These are phyloP conservation scores for Zootoca vivipara DNA, from an alignment of 2,113 vertebrate genomes.

Conservation along the genomic window DNA sequence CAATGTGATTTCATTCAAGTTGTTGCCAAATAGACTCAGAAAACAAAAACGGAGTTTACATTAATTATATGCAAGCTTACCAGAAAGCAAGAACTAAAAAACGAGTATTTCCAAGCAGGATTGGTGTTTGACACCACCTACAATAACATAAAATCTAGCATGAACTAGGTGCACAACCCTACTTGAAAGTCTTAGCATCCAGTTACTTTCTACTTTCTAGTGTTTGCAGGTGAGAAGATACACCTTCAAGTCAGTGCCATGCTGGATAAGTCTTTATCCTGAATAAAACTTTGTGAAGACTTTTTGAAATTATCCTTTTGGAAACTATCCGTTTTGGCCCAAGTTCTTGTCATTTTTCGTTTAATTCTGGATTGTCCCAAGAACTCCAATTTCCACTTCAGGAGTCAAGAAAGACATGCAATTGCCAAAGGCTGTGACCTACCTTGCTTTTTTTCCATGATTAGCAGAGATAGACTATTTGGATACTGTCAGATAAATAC, in stretches of 20 bases:
- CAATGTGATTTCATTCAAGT: rapidly evolving
- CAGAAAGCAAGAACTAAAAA: too few species aligned
- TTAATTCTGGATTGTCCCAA: too few species aligned
- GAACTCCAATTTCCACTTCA: too few species aligned
- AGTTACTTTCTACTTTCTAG: neutral
- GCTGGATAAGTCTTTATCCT: neutral
- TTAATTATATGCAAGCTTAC: too few species aligned
- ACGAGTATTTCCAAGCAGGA: too few species aligned
- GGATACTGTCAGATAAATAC: neutral
- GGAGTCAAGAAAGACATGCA: neutral
- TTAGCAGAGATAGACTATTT: neutral
- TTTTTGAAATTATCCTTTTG: too few species aligned
- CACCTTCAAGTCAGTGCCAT: neutral
- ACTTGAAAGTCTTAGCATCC: neutral
- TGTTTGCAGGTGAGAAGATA: neutral
- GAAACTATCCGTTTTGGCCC: too few species aligned
- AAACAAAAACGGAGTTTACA: too few species aligned
- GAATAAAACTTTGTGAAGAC: too few species aligned
- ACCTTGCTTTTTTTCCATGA: neutral
- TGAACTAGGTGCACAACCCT: neutral
- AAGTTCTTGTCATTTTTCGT: too few species aligned
- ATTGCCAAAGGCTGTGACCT: neutral
- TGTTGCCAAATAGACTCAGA: neutral
- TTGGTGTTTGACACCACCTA: too few species aligned
- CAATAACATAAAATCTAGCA: neutral